Evolutionary conservation across 2,888 invertebrate genomes (phyloP), one percentile per base, ranked within the genome.

Genomic region (Heliconius sara): DNA sequence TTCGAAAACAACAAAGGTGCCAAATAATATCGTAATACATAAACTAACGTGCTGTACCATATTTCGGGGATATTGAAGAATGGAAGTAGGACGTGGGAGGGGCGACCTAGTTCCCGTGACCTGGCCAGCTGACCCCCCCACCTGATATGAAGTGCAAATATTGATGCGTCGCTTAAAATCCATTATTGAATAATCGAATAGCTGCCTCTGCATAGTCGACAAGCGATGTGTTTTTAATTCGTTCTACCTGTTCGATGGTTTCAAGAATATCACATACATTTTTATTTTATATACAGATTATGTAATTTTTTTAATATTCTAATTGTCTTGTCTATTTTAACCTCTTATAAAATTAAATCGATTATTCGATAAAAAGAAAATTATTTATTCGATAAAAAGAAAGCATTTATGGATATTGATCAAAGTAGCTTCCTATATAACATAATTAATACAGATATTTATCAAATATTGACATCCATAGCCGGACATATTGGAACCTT

Each of bases 51-150:
- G 34, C 60, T 60, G 60, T 52, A 60, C 60, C n/a, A 9, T 60
- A 65, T 52, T 65, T 65, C 71, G 70, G 30, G 34, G 71, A 47
- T 70, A 79, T 76, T 63, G 75, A 74, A 71, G 47, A 65, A 43
- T 65, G 77, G 39, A 79, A 74, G 75, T 71, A 77, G 77, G 74
- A 57, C 81, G 83, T 84, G 83, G 85, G 80, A 81, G 85, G 84
- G 84, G 82, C 89, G 93, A 91, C 93, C 94, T 83, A 93, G 86
- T 90, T 94, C 85, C 82, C 86, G 86, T 91, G 92, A 92, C 93
- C 92, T 85, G 92, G 91, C 89, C 90, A 85, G 84, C 87, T 82
- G 83, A 86, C 87, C 86, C 60, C 60, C 84, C 84, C 85, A 83
- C 85, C 86, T 85, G 81, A 81, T 83, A 81, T 63, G 65, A 68